These are phyloP conservation scores for Zaprionus inermis DNA, from an alignment of 1,140 invertebrate species.

Conservation along the genomic window DNA sequence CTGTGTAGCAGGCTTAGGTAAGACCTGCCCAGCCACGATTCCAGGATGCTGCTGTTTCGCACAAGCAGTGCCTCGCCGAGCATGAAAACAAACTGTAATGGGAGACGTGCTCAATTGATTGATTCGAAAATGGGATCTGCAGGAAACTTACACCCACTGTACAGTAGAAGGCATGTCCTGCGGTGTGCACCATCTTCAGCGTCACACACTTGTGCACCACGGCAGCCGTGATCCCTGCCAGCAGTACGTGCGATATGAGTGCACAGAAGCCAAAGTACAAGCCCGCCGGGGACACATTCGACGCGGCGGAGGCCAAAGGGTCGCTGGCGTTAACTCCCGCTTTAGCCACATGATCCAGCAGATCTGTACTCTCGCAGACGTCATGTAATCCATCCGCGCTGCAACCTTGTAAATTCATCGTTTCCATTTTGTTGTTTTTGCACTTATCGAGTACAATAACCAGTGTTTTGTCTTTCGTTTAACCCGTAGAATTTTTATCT, in stretches of 20 bases:
- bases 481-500: constrained; percentile 53
- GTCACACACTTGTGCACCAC: constrained; percentile 67
- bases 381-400: constrained; percentile 23
- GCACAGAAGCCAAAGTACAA: constrained; percentile 67
- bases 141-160: constrained; percentile 70
- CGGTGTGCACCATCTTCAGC: constrained; percentile 73
- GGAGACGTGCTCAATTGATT: neutral
- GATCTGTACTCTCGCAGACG: constrained; percentile 35
- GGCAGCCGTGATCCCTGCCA: constrained; percentile 62
- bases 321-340: neutral
- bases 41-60: constrained; percentile 51
- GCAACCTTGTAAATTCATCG: constrained; percentile 44
- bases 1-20: constrained; percentile 58
- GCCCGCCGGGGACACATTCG: constrained; percentile 25
- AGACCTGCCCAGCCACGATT: constrained; percentile 36
- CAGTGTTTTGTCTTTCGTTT: neutral
- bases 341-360: constrained; percentile 9
- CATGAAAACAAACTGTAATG: constrained; percentile 70
- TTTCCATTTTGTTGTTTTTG: constrained; percentile 34
- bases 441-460: neutral
- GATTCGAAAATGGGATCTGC: neutral
- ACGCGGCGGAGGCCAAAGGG: neutral
- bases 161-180: constrained; percentile 76
- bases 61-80: constrained; percentile 74
- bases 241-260: constrained; percentile 56